Evolutionary conservation across 2,888 invertebrate genomes (phyloP), one percentile per base, ranked within the genome.

Genomic region (Acrobasis consociella): DNA sequence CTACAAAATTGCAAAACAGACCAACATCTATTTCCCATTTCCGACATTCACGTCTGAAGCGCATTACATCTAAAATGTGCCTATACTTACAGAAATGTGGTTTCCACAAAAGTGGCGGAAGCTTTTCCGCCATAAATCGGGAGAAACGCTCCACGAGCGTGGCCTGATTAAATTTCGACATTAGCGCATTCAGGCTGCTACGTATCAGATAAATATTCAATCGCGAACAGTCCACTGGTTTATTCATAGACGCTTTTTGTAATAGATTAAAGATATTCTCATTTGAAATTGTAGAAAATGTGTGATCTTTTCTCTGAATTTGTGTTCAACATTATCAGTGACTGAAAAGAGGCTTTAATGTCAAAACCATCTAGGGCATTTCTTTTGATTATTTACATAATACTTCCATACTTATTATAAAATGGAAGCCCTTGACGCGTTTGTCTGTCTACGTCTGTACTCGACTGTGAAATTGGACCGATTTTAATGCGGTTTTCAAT

Each of bases 111-210:
- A 68, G 64, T 62, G 63, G 64, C 66, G 66, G 68, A 67, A 67
- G 69, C 67, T 63, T 64, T 67, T 67, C 65, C 67, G 63, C 64
- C 64, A 62, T 67, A 69, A 69, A 67, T 68, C 65, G 65, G 62
- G 52, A 51, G 60, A 60, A 67, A 58, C 62, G 62, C 64, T 62
- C 64, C 55, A 58, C 64, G 58, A 58, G 64, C 63, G 64, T 42
- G 22, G 49, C 59, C 67, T 69, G 69, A 69, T 69, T 69, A 69
- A 67, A 69, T 67, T 64, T 65, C 62, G 49, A 62, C 64, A 69
- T 69, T 69, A 69, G 69, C 63, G 64, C 66, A 65, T 66, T 68
- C 65, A 62, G 62, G 63, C 60, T 39, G 53, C 31, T 61, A 62
- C 62, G 37, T 62, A 62, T 62, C 62, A 62, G 62, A 62, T 62